Evolutionary conservation across 35 echinoderm and acorn worm genomes (phyloP).

Genomic region (Hemicentrotus pulcherrimus): DNA sequence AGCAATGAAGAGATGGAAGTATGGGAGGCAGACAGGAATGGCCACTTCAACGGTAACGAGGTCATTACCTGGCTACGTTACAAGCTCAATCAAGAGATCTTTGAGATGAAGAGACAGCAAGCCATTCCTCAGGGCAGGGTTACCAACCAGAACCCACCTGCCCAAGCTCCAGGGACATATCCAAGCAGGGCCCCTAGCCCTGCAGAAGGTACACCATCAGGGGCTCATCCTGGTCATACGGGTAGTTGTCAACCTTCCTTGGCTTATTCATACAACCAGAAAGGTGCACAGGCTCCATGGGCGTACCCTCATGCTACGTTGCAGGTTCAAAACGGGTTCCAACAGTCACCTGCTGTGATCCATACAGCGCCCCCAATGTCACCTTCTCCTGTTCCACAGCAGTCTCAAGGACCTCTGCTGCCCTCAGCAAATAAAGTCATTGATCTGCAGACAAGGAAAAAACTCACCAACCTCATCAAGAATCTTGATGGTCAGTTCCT

Average conservation of each 20-base stretch:
- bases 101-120: constrained; percentile 27
- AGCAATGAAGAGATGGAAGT: constrained; percentile 69
- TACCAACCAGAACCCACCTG: neutral
- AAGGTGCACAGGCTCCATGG: neutral
- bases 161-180: neutral
- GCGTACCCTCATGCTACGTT: neutral
- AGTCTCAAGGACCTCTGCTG: neutral
- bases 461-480: constrained; percentile 38
- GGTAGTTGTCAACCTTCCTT: neutral
- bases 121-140: neutral
- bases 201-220: neutral
- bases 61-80: constrained; percentile 54
- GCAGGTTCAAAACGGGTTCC: neutral
- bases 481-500: constrained; percentile 69
- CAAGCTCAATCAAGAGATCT: constrained; percentile 2
- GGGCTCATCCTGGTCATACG: neutral
- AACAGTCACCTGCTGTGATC: neutral
- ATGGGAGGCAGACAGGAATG: constrained; percentile 74
- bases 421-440: neutral
- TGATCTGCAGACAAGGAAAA: neutral
- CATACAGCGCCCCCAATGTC: neutral
- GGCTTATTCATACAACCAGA: neutral
- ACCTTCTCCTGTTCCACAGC: neutral
- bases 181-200: neutral
- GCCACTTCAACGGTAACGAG: constrained; percentile 70